Base-by-base conservation (phyloP, 2,888 invertebrate species). In the Drosophila recens region DNA sequence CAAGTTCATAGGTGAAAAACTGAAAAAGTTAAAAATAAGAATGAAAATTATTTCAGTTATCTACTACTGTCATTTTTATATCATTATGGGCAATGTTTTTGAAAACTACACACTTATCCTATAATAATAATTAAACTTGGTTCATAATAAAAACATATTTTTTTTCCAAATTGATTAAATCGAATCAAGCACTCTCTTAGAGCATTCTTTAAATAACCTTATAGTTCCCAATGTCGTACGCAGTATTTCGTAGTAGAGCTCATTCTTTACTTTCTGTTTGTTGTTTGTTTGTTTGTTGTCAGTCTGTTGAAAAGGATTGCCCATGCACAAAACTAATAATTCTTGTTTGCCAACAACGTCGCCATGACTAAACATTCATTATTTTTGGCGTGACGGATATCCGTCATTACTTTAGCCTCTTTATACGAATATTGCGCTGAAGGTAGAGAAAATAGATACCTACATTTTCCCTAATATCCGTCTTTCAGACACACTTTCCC, bases 381-480 rank as follows among this genome's bases (percentile, higher is more conserved):
- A 67, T 64, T 56, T 72, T 63, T 58, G 65, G 51, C 62, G 52
- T 56, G 71, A 75, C 67, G 72, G 59, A 63, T 80, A 80, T 82
- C 68, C 65, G 75, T 71, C 78, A 77, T 69, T 63, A 56, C 38
- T 57, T 53, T 53, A 36, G 27, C 30, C 52, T 42, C 45, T 52
- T 36, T 42, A 23, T 4, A 5, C 13, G 40, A 23, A 15, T 11
- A 33, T 13, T 23, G 9, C 13, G 20, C 11, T 20, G 17, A 49
- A 67, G 46, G 61, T 67, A 53, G 34, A 20, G 45, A 15, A 30
- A 48, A 36, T 38, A 38, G 45, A 38, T 15, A 20, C 10, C 10
- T 3, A 2, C 13, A 5, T 40, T 23, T 6, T 10, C 20, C n/a
- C 20, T 0, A 9, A 20, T 51, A 34, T 51, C 0, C 9, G 33